Percentiles rank a stretch among this genome's conserved stretches.
phyloP scores from a whole-genome alignment of 2,113 vertebrate species.

The Thinocorus orbignyianus region DNA sequence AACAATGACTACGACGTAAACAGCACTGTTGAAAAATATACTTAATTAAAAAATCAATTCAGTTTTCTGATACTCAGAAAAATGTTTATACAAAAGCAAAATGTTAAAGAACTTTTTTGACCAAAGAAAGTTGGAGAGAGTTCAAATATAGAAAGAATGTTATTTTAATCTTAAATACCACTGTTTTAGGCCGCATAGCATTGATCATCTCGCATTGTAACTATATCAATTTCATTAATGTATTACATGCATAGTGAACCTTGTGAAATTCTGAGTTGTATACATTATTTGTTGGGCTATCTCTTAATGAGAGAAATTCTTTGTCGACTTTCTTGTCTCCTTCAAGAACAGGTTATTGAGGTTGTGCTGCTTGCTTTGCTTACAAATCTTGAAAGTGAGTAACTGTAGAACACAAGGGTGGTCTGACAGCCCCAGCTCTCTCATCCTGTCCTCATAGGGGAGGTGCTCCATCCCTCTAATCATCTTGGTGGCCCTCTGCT shows the following conservation, averaged over 20 bases:
- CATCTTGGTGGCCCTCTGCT: too few relatives aligned
- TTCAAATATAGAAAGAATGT: neutral
- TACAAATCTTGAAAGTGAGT: neutral
- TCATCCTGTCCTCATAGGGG: too few relatives aligned
- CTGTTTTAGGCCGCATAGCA: neutral
- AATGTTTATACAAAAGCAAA: neutral
- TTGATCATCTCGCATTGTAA: neutral
- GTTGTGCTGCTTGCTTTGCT: neutral
- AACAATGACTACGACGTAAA: neutral
- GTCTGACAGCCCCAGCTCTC: too few relatives aligned
- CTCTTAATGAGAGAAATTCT: neutral
- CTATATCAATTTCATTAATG: neutral
- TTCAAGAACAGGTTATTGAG: neutral
- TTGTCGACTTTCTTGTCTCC: neutral
- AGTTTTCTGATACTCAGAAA: neutral
- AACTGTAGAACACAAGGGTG: neutral
- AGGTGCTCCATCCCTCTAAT: too few relatives aligned
- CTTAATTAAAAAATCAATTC: neutral
- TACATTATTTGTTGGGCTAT: neutral
- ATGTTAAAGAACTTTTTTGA: neutral
- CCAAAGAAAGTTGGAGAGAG: too few relatives aligned
- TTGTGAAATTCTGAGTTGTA: neutral
- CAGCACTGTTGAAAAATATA: neutral
- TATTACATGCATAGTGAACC: fast-evolving
- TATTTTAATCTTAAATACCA: neutral